Evolutionary conservation across 2,797 vertebrate genomes (phyloP), one percentile per base, ranked within the genome.

Genomic region (Acrocephalus scirpaceus): DNA sequence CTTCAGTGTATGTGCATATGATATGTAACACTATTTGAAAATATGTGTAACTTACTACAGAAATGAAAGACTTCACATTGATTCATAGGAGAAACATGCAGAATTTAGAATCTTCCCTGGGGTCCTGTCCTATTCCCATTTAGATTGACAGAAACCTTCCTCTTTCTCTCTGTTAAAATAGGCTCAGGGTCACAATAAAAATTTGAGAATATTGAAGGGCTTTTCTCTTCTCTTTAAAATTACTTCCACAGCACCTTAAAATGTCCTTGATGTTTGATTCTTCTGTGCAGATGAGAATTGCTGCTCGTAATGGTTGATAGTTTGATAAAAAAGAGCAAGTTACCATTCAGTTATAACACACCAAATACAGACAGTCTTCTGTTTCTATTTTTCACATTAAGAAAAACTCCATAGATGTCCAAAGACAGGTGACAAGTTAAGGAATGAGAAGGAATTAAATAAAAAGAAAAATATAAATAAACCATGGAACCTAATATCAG

Each of bases 121-220:
- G 13, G 74, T 78, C 51, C 66, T 93, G 92, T 91, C 91, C 89
- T 94, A 70, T 85, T 93, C 91, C 32, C 64, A 48, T 76, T 94
- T 84, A 93, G 60, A 73, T 19, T 76, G 81, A 32, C 0, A 36
- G 34, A 36, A 67, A 38, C 64, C n/a, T 88, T 88, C 40, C 21
- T 70, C 11, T 81, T 86, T 36, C 60, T 92, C 42, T 6, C 69
- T 81, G 38, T 83, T 95, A 88, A 95, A 92, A 58, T 83, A 94
- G 56, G 27, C 72, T 96, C 60, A 47, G 90, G 72, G 75, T 80
- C 85, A 86, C 16, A 50, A 36, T 67, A 64, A 48, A 82, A 80
- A 80, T 90, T 61, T 74, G 40, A 56, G 40, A 79, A 16, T 69
- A 61, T 11, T 48, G 5, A 87, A 70, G 45, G 29, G 29, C 16